phyloP scores from a whole-genome alignment of 2,888 invertebrate genomes.

The Apodemia duryi region DNA sequence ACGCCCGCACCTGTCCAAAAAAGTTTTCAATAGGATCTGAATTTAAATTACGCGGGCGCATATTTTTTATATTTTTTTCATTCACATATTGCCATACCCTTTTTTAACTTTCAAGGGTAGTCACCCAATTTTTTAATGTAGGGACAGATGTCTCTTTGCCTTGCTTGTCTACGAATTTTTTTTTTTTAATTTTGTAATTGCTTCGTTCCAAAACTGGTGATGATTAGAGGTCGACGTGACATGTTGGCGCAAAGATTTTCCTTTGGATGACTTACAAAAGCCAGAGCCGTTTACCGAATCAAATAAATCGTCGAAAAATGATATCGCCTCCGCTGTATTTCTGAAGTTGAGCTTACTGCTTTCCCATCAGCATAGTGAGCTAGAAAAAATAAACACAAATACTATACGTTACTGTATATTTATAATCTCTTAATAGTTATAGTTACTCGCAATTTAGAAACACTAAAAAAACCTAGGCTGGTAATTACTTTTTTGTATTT shows the following conservation, averaged over 20 bases:
- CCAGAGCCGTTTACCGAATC: slow-evolving; percentile 24
- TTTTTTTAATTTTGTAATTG: slow-evolving; percentile 19
- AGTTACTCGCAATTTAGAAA: not conserved
- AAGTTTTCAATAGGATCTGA: slow-evolving; percentile 30
- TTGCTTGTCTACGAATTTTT: slow-evolving; percentile 20
- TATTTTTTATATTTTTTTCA: slow-evolving; percentile 20
- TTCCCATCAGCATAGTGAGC: slow-evolving; percentile 22
- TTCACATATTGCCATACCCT: slow-evolving; percentile 22
- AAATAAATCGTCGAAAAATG: slow-evolving; percentile 23
- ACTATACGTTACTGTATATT: not conserved
- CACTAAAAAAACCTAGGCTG: not conserved
- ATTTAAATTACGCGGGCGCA: slow-evolving; percentile 25
- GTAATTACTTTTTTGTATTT: not conserved
- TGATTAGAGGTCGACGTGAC: slow-evolving; percentile 19
- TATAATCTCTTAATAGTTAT: not conserved
- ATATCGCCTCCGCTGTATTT: slow-evolving; percentile 23
- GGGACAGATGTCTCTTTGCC: slow-evolving; percentile 25
- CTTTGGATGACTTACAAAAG: slow-evolving; percentile 22
- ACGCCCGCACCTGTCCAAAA: slow-evolving; percentile 35
- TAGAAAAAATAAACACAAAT: slow-evolving; percentile 16
- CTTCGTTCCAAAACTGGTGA: slow-evolving; percentile 24
- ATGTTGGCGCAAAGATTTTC: slow-evolving; percentile 21
- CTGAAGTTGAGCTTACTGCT: slow-evolving; percentile 20
- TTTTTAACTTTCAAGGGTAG: slow-evolving; percentile 25
- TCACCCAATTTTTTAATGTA: slow-evolving; percentile 27